A percentile compares a stretch with the other conserved stretches of the same genome.
Evolutionary conservation across 2,113 vertebrate species (phyloP).

Genomic region (Fregata magnificens): DNA sequence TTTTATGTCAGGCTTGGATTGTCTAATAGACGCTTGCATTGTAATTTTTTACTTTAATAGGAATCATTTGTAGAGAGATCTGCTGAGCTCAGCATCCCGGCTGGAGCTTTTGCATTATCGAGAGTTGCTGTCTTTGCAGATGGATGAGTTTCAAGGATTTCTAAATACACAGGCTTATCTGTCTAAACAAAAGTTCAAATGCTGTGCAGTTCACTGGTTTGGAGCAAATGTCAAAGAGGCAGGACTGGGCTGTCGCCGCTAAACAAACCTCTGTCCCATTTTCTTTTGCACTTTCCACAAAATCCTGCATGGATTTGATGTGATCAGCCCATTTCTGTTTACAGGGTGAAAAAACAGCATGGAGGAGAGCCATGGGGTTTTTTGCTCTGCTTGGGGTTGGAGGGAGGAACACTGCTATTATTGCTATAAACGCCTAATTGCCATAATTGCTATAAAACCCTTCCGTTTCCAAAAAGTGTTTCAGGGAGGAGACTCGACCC

Average conservation of each 20-base stretch:
- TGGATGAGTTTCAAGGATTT: slow-evolving; percentile 64
- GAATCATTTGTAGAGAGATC: slow-evolving; percentile 56
- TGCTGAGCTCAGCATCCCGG: slow-evolving; percentile 54
- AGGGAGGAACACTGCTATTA: neutral
- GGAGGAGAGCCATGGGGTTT: neutral
- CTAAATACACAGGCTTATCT: slow-evolving; percentile 55
- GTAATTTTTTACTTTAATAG: slow-evolving; percentile 68
- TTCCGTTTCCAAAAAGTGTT: neutral
- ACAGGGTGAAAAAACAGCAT: neutral
- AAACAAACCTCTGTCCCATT: slow-evolving; percentile 36
- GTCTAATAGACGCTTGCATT: slow-evolving; percentile 48
- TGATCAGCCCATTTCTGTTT: neutral
- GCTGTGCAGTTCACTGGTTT: slow-evolving; percentile 49
- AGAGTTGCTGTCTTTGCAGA: slow-evolving; percentile 58
- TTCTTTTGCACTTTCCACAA: neutral
- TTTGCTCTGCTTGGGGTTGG: neutral
- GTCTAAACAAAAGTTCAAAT: slow-evolving; percentile 63
- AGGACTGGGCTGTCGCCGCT: neutral
- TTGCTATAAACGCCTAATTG: neutral
- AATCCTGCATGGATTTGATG: neutral
- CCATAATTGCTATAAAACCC: neutral
- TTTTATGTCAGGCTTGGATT: slow-evolving; percentile 29
- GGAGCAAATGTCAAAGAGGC: slow-evolving; percentile 51
- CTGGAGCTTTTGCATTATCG: slow-evolving; percentile 47
- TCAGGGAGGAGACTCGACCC: neutral